Evolutionary conservation across 2,797 vertebrate species (phyloP).

Genomic region (Hirundo rustica): DNA sequence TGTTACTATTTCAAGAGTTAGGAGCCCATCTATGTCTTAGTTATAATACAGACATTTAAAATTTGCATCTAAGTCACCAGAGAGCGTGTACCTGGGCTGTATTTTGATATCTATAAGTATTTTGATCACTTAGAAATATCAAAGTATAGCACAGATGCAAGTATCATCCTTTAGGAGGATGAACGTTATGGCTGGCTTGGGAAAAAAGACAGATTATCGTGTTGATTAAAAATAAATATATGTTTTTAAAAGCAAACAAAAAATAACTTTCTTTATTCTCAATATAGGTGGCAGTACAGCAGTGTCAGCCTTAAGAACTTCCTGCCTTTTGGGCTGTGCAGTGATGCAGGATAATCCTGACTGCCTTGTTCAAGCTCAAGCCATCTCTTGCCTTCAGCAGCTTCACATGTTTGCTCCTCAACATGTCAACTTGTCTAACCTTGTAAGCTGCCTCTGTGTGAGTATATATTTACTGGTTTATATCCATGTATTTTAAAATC

Average conservation of each 20-base stretch:
- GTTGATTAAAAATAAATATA: not conserved
- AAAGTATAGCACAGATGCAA: not conserved
- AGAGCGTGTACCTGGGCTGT: not conserved
- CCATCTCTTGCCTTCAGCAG: slow-evolving; percentile 92
- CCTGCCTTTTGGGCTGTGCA: slow-evolving; percentile 85
- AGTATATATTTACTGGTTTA: slow-evolving; percentile 70
- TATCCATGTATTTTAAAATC: slow-evolving; percentile 10
- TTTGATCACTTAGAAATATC: no score
- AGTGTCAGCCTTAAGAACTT: slow-evolving; percentile 80
- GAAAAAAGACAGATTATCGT: not conserved
- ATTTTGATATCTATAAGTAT: no score
- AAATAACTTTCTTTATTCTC: not conserved
- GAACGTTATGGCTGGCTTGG: not conserved
- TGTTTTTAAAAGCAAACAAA: not conserved
- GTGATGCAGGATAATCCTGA: slow-evolving; percentile 89
- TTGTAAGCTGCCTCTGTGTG: slow-evolving; percentile 90
- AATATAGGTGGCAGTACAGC: slow-evolving; percentile 75
- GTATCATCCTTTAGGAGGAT: not conserved
- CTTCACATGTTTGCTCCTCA: slow-evolving; percentile 94
- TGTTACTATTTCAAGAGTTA: not conserved
- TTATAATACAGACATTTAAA: not conserved
- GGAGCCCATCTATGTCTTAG: not conserved
- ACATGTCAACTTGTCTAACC: slow-evolving; percentile 85
- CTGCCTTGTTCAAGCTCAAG: slow-evolving; percentile 87
- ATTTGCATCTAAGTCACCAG: not conserved